Conservation (phyloP, 2,113 vertebrate genomes). For the Rostratula benghalensis region DNA sequence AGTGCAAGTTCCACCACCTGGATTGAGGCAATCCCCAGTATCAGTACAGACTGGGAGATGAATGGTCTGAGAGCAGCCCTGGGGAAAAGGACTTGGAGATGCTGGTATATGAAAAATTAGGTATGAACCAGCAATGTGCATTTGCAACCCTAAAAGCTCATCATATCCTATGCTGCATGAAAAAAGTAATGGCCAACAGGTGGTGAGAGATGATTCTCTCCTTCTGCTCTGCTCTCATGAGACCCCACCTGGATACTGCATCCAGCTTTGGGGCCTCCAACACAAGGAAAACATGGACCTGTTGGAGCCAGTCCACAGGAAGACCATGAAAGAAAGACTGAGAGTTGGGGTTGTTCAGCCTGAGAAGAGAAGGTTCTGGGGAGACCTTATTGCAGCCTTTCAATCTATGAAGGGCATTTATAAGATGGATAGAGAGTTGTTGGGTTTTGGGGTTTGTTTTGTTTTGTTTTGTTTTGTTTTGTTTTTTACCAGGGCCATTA, state of each 20-base stretch:
- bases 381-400: neutral
- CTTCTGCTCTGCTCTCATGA: neutral
- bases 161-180: neutral
- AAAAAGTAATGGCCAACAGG: neutral
- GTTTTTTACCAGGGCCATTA: neutral
- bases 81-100: neutral
- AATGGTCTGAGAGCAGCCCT: neutral
- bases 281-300: neutral
- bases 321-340: neutral
- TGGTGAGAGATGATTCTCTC: neutral
- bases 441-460: too few species aligned
- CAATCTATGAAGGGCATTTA: neutral
- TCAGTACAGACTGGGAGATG: neutral
- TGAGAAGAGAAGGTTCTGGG: neutral
- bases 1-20: neutral
- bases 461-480: too few species aligned
- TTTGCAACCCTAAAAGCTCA: neutral
- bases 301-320: neutral
- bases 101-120: neutral
- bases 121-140: neutral
- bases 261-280: neutral
- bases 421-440: neutral
- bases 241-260: too few species aligned
- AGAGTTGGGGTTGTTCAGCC: neutral
- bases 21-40: neutral